Evolutionary conservation across 30 jellyfish, hydroid and myxozoan genomes (phyloP), one percentile per base, ranked within the genome.

Genomic region (Cassiopea xamachana): DNA sequence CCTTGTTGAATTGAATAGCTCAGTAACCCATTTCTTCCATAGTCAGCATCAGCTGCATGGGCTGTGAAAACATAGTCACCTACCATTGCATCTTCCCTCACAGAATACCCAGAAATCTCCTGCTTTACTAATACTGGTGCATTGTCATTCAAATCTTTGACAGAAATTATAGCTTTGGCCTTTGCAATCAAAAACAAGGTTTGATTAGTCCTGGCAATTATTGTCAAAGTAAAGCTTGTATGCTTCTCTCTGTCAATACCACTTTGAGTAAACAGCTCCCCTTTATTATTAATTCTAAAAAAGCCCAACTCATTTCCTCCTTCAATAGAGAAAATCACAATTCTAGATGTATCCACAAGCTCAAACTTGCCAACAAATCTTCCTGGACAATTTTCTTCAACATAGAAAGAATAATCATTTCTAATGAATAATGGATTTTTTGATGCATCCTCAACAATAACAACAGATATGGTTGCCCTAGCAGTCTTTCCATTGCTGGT

Each of bases 61-160:
- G 86, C 86, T 19, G 91, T 69, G 19, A 82, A 62, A 16, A 92
- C 83, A 1, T 27, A 14, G 2, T 64, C 46, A 7, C 92, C 90
- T 48, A 81, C 72, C 16, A 70, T 15, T 9, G 93, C 85, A 81
- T 82, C 74, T 59, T 92, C 98, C 5, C 47, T 67, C 46, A 92
- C 84, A 39, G 60, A 70, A 46, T 55, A 78, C 15, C 76, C 85
- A 13, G 47, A 43, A 10, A 75, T 43, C 15, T 47, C 48, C 61
- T 79, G 90, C 13, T 14, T 67, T 17, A 74, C 58, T 15, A 90
- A 19, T 16, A 44, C 82, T 27, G 98, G 98, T 1, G 76, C 19
- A 64, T 85, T 95, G 64, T 90, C 97, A 88, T 95, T 95, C 60
- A 88, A 86, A 80, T 91, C 99, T 55, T 62, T 61, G 4, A 94